Evolutionary conservation across 2,797 vertebrate species (phyloP).

Genomic region (Monodelphis domestica): DNA sequence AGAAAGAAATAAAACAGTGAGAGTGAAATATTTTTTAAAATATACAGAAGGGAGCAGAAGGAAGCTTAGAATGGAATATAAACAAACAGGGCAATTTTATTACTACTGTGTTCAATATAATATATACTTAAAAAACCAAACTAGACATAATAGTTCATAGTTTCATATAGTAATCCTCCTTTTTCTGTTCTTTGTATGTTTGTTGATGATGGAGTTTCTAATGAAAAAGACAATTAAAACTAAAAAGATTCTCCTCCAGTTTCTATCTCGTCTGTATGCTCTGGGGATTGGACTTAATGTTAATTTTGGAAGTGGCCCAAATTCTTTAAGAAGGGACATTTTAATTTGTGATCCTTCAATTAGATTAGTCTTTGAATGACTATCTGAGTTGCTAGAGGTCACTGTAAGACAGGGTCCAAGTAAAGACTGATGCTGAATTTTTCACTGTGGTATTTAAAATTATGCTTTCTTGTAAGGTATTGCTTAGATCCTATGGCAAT

Average conservation of each 20-base stretch:
- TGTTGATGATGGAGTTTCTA: not conserved
- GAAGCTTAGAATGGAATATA: not conserved
- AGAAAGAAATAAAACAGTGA: not conserved
- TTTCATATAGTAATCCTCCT: not conserved
- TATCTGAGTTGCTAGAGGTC: too few relatives aligned
- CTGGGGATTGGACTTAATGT: not conserved
- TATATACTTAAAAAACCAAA: not conserved
- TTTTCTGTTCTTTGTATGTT: not conserved
- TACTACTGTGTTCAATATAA: not conserved
- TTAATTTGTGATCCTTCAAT: not conserved
- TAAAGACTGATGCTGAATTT: too few relatives aligned
- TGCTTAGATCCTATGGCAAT: not conserved
- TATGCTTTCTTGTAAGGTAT: not conserved
- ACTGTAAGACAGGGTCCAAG: too few relatives aligned
- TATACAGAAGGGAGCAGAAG: not conserved
- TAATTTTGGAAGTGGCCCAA: not conserved
- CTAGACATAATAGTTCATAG: not conserved
- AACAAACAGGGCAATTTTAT: constrained; percentile 1
- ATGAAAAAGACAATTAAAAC: not conserved
- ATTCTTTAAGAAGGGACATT: not conserved
- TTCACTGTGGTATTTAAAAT: not conserved
- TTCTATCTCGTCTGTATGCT: not conserved
- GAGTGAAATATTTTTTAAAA: not conserved
- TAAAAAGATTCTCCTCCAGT: not conserved
- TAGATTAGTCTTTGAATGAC: too few relatives aligned